Base-by-base conservation (phyloP, 2,888 invertebrate genomes). In the Aporophyla lueneburgensis region DNA sequence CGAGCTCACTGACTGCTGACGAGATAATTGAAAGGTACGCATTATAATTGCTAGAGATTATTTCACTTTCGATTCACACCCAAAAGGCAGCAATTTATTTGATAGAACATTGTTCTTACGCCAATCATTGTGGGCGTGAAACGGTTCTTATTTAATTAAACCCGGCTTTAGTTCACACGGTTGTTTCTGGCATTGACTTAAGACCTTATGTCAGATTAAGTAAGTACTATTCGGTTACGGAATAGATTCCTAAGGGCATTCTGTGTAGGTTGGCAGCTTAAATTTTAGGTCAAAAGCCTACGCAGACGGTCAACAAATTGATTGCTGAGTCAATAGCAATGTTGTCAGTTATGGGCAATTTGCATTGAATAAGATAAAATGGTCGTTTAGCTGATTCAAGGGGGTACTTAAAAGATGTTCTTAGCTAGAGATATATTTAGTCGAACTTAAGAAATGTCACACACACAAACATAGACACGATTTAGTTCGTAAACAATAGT, bases 1-100 rank as follows among this genome's bases (percentile, higher is more conserved):
- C 46, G 61, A 61, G 40, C 65, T 56, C 66, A 49, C 53, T 68
- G 58, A 76, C 62, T 71, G 78, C 75, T 75, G 85, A 86, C 70
- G 76, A 86, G 75, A 70, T 87, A 86, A 87, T 87, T 88, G 68
- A 77, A 78, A 79, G 80, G 72, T 87, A 81, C 51, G 21, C 68
- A 69, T 78, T 86, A 62, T 87, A 86, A 88, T 87, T 86, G 83
- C 82, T 85, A 85, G 82, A 83, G 73, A 86, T 88, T 86, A 86
- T 89, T 91, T 91, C 89, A 88, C 91, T 92, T 91, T 92, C 90
- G 77, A 86, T 91, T 92, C 88, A 80, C 91, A 87, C 87, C 81
- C 73, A 77, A 83, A 86, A 81, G 68, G 74, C 71, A 84, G 75
- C 84, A 88, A 90, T 91, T 90, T 87, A 88, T 78, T 86, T 78